Percentiles rank a stretch among this genome's conserved stretches.
These are phyloP conservation scores for Bryconaethiops microstoma DNA, from an alignment of 2,797 vertebrate genomes.

Conservation along the genomic window DNA sequence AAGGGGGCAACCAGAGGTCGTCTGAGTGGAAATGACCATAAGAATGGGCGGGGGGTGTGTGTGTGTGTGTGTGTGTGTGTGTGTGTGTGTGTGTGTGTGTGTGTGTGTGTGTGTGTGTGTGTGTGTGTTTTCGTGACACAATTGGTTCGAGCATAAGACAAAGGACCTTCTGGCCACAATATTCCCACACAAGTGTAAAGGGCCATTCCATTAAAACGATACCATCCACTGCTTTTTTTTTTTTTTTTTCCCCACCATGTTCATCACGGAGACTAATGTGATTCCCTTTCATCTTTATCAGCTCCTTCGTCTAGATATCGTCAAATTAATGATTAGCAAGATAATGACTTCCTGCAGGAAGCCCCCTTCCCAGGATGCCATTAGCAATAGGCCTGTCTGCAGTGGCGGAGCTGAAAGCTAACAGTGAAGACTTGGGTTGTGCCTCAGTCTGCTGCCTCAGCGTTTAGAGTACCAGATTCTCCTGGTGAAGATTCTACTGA, in stretches of 20 bases:
- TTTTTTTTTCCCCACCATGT: not conserved
- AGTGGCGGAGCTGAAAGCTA: slow-evolving; percentile 16
- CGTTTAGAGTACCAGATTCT: not conserved
- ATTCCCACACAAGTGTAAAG: slow-evolving; percentile 31
- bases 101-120: no score
- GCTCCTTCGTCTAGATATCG: slow-evolving; percentile 34
- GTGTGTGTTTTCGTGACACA: no score
- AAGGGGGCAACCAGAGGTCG: slow-evolving; percentile 30
- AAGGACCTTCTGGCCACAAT: slow-evolving; percentile 5
- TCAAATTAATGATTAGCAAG: slow-evolving; percentile 50
- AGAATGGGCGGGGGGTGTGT: slow-evolving; percentile 38
- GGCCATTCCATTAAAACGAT: not conserved
- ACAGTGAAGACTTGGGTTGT: slow-evolving; percentile 6
- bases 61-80: not conserved
- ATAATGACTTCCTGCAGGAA: slow-evolving; percentile 50
- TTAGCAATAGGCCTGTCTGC: slow-evolving; percentile 30
- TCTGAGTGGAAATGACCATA: slow-evolving; percentile 56
- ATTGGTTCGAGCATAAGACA: slow-evolving; percentile 17
- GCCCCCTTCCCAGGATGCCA: slow-evolving; percentile 37
- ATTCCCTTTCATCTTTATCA: slow-evolving; percentile 40
- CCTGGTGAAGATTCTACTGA: no score
- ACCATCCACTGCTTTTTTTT: not conserved
- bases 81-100: not conserved
- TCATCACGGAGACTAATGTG: slow-evolving; percentile 13
- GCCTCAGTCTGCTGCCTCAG: slow-evolving; percentile 2